phyloP scores from a whole-genome alignment of 1,140 invertebrate genomes.

The Drosophila pallidifrons region DNA sequence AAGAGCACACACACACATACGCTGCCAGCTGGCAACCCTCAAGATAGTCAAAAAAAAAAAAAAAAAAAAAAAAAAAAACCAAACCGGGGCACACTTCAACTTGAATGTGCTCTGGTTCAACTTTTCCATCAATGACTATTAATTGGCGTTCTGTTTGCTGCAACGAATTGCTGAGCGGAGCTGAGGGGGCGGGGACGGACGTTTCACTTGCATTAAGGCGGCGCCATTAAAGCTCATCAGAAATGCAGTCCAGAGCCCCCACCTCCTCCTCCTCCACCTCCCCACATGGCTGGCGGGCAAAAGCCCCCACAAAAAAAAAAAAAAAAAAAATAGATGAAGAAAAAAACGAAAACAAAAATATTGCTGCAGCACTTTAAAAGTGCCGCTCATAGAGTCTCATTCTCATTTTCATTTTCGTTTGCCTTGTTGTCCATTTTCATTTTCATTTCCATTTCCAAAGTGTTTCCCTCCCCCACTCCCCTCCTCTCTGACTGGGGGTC shows the following conservation, averaged over 20 bases:
- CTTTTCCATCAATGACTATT: constrained; percentile 81
- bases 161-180: neutral
- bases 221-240: constrained; percentile 80
- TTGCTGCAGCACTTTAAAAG: constrained; percentile 47
- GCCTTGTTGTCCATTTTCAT: constrained; percentile 22
- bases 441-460: constrained; percentile 15
- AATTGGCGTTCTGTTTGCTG: constrained; percentile 68
- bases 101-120: constrained; percentile 48
- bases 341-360: neutral
- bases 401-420: constrained; percentile 39
- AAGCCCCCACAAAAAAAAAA: neutral
- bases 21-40: constrained; percentile 50
- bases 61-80: no score
- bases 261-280: no score
- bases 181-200: neutral
- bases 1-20: constrained; percentile 1
- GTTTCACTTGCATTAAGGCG: constrained; percentile 75
- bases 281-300: neutral
- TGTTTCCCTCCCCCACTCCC: constrained; percentile 5
- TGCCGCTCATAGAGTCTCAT: constrained; percentile 79
- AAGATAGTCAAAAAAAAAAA: constrained; percentile 38
- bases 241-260: constrained; percentile 68
- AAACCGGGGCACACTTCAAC: constrained; percentile 62
- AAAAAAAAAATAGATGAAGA: neutral
- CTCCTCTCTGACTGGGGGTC: constrained; percentile 50